Evolutionary conservation across 2,113 vertebrate species (phyloP).

Genomic region (Oenanthe melanoleuca): DNA sequence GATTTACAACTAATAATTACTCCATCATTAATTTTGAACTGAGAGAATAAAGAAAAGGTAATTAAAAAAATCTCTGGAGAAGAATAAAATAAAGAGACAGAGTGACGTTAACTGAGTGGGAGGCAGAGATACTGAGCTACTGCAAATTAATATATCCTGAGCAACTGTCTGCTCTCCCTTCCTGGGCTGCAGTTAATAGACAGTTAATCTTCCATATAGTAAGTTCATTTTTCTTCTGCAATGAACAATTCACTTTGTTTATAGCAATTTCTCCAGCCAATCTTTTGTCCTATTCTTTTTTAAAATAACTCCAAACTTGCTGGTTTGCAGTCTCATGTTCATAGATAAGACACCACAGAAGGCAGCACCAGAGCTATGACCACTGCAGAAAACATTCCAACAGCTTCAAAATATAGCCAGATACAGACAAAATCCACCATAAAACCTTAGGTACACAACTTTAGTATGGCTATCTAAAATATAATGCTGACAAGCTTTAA

Average conservation of each 20-base stretch:
- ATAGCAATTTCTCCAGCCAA: neutral
- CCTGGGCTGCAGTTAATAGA: neutral
- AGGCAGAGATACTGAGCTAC: neutral
- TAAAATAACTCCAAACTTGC: neutral
- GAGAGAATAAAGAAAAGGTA: neutral
- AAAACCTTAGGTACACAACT: neutral
- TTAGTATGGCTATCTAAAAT: neutral
- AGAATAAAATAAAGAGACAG: neutral
- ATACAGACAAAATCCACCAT: neutral
- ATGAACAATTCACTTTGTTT: neutral
- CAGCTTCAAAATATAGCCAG: neutral
- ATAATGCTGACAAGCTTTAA: neutral
- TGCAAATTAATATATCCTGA: neutral
- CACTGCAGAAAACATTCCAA: neutral
- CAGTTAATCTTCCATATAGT: neutral
- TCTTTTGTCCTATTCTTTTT: neutral
- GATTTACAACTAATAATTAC: conserved; percentile 24
- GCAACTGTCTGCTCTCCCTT: neutral
- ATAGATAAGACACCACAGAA: neutral
- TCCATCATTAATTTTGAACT: neutral
- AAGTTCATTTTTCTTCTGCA: neutral
- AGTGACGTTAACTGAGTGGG: neutral
- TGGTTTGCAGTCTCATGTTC: neutral
- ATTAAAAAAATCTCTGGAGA: neutral
- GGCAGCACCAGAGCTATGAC: neutral